Evolutionary conservation across 1,140 invertebrate genomes (phyloP).

Genomic region (Procambarus clarkii): DNA sequence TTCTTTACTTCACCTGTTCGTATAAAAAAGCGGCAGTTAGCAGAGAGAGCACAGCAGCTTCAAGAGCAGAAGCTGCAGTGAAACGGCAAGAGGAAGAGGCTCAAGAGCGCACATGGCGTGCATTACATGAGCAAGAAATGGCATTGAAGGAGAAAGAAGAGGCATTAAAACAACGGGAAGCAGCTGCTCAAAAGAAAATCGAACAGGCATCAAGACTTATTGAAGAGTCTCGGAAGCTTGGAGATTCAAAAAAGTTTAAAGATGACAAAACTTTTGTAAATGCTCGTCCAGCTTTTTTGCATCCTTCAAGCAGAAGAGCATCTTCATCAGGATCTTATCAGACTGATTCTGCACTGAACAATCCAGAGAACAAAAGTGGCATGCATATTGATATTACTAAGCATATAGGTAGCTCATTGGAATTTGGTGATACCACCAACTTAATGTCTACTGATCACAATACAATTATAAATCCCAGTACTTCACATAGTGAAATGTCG

Average conservation of each 20-base stretch:
- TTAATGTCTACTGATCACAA: not conserved
- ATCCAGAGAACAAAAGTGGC: not conserved
- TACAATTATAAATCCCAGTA: not conserved
- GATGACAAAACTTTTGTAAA: conserved; percentile 33
- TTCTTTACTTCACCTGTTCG: conserved; percentile 19
- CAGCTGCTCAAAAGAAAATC: conserved; percentile 47
- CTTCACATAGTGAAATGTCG: not conserved
- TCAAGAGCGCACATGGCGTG: conserved; percentile 45
- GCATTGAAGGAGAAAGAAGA: conserved; percentile 43
- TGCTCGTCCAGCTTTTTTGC: not conserved
- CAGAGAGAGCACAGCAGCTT: conserved; percentile 31
- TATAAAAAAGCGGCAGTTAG: conserved; percentile 37
- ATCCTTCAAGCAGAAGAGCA: not conserved
- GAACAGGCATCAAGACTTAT: conserved; percentile 48
- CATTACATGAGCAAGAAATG: conserved; percentile 47
- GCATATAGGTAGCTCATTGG: not conserved
- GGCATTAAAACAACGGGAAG: conserved; percentile 31
- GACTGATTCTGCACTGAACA: not conserved
- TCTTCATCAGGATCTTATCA: not conserved
- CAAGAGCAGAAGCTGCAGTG: conserved; percentile 44
- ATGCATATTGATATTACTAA: not conserved
- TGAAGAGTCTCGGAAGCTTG: conserved; percentile 47
- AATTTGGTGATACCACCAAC: not conserved
- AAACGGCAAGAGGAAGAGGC: conserved; percentile 59
- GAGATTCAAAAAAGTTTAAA: conserved; percentile 23